Evolutionary conservation across 2,888 invertebrate genomes (phyloP).

Genomic region (Drosophila rellima): DNA sequence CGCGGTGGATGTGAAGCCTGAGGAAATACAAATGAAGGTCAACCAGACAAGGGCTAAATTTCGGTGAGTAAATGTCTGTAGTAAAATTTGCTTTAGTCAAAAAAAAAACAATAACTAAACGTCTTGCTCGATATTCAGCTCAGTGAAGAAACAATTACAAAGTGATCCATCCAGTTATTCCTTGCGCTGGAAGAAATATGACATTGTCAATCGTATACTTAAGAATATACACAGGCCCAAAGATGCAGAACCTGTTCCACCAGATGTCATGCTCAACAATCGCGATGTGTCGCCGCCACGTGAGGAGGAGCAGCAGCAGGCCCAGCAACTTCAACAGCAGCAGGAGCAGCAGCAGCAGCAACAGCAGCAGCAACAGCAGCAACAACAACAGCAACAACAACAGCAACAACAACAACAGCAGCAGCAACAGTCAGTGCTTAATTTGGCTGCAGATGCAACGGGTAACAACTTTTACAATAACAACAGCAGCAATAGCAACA

Average conservation of each 20-base stretch:
- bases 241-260: constrained; percentile 82
- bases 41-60: constrained; percentile 83
- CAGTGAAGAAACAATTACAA: constrained; percentile 73
- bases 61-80: constrained; percentile 60
- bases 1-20: constrained; percentile 80
- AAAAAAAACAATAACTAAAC: background rate
- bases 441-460: constrained; percentile 43
- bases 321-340: constrained; percentile 22
- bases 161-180: constrained; percentile 63
- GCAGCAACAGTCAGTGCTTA: constrained; percentile 35
- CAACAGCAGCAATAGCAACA: constrained; percentile 50
- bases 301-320: constrained; percentile 54
- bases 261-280: constrained; percentile 78
- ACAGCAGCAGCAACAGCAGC: constrained; percentile 24
- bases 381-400: constrained; percentile 27
- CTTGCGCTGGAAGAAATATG: constrained; percentile 80
- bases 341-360: constrained; percentile 23
- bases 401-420: constrained; percentile 25
- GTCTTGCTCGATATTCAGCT: constrained; percentile 42
- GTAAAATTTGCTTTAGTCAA: background rate
- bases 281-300: constrained; percentile 79
- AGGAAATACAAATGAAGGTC: constrained; percentile 82
- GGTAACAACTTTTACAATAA: constrained; percentile 50
- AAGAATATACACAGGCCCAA: constrained; percentile 81
- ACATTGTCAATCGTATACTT: constrained; percentile 76